These are phyloP conservation scores for Tipula helvola DNA, from an alignment of 2,888 invertebrate species.

Conservation along the genomic window DNA sequence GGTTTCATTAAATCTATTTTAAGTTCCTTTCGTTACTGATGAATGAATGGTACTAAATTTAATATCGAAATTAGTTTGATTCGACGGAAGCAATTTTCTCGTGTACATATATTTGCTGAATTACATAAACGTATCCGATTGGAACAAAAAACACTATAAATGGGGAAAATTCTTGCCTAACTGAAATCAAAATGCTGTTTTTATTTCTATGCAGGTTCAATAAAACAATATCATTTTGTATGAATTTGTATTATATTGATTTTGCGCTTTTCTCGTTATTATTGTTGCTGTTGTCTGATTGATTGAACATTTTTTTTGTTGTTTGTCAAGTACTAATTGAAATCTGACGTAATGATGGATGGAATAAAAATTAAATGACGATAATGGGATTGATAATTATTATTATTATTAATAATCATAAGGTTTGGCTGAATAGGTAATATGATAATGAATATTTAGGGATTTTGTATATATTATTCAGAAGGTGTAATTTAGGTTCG, in stretches of 20 bases:
- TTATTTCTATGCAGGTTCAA: background rate
- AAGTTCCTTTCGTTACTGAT: background rate
- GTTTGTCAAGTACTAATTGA: background rate
- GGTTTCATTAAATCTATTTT: background rate
- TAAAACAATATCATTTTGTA: background rate
- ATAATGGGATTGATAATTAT: background rate
- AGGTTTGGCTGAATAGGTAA: background rate
- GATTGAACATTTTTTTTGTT: background rate
- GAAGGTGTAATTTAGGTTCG: background rate
- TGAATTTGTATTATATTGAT: background rate
- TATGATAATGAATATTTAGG: background rate
- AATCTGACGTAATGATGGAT: background rate
- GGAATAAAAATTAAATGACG: background rate
- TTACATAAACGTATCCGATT: background rate
- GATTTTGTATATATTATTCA: background rate
- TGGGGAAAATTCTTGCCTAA: background rate
- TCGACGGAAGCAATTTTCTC: background rate
- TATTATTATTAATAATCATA: background rate
- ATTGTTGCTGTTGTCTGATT: background rate
- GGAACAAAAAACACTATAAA: background rate
- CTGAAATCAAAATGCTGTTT: too few relatives aligned
- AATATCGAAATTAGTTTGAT: background rate
- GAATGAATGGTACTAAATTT: background rate
- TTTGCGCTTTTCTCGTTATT: background rate
- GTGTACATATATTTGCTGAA: background rate